phyloP scores from a whole-genome alignment of 2,888 invertebrate genomes.

The Drosophila aldrichi region DNA sequence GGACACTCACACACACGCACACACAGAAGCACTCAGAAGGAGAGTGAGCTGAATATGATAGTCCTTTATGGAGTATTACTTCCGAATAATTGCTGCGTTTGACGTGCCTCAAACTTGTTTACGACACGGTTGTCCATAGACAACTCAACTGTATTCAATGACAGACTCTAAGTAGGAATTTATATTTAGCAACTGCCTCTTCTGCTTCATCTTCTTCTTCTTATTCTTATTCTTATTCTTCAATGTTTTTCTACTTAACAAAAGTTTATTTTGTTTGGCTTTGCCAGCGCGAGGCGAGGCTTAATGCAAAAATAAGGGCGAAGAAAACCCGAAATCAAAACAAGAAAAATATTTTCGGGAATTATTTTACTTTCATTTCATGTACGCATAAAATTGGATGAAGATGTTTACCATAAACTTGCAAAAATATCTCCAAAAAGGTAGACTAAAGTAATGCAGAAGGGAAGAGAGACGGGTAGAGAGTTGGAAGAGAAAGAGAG shows the following conservation, averaged over 20 bases:
- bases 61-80: slow-evolving; percentile 9
- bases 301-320: slow-evolving; percentile 52
- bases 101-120: slow-evolving; percentile 47
- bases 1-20: slow-evolving; percentile 2
- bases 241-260: slow-evolving; percentile 43
- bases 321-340: slow-evolving; percentile 14
- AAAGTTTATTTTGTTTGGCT: slow-evolving; percentile 61
- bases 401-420: slow-evolving; percentile 8
- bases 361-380: slow-evolving; percentile 37
- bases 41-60: slow-evolving; percentile 7
- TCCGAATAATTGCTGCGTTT: slow-evolving; percentile 64
- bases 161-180: slow-evolving; percentile 28
- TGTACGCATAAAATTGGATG: slow-evolving; percentile 3
- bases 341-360: background rate
- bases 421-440: background rate
- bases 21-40: background rate
- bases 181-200: slow-evolving; percentile 8
- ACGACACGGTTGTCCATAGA: slow-evolving; percentile 4
- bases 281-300: slow-evolving; percentile 27
- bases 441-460: background rate
- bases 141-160: slow-evolving; percentile 29
- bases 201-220: slow-evolving; percentile 6
- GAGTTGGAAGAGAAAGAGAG: background rate
- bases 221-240: slow-evolving; percentile 12
- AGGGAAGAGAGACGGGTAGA: background rate